Percentiles rank a stretch among this genome's conserved stretches.
Conservation (phyloP, 2,888 invertebrate genomes). For the Arge pagana region DNA sequence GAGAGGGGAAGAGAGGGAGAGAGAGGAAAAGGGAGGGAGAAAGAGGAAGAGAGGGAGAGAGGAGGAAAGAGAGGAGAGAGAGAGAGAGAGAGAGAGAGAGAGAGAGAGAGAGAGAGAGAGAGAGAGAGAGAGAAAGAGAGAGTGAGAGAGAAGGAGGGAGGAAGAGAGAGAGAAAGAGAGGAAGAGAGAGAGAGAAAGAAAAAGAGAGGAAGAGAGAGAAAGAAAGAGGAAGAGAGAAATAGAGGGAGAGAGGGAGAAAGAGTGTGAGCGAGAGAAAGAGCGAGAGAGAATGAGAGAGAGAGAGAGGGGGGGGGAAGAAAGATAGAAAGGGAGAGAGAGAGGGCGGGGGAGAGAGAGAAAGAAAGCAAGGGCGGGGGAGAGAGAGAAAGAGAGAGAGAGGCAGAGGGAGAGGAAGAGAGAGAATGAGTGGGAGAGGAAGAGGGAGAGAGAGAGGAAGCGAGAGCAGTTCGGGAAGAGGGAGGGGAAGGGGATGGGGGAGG, state of each 20-base stretch:
- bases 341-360: not conserved
- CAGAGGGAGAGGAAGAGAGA: constrained; percentile 5
- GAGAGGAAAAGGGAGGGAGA: constrained; percentile 11
- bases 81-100: constrained; percentile 7
- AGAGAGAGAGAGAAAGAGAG: constrained; percentile 2
- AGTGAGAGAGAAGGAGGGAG: not conserved
- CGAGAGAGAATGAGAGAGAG: too few species aligned
- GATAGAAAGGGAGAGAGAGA: constrained; percentile 11
- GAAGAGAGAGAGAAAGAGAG: constrained; percentile 13
- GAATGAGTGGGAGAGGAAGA: too few species aligned
- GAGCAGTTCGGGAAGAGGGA: constrained; percentile 27
- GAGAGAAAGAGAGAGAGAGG: constrained; percentile 8
- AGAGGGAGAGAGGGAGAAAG: not conserved
- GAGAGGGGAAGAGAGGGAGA: constrained; percentile 19
- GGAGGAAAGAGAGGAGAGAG: not conserved
- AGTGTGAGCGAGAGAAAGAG: constrained; percentile 8
- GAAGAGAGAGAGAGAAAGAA: not conserved
- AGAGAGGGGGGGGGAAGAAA: constrained; percentile 14
- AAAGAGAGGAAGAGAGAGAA: constrained; percentile 8
- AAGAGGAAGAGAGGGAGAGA: constrained; percentile 2
- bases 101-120: constrained; percentile 1
- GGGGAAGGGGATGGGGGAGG: constrained; percentile 21
- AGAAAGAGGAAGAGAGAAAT: constrained; percentile 19
- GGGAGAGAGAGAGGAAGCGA: constrained; percentile 16
- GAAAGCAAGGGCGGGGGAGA: too few species aligned